These are phyloP conservation scores for Leptinotarsa texana DNA, from an alignment of 1,140 invertebrate species.

Conservation along the genomic window DNA sequence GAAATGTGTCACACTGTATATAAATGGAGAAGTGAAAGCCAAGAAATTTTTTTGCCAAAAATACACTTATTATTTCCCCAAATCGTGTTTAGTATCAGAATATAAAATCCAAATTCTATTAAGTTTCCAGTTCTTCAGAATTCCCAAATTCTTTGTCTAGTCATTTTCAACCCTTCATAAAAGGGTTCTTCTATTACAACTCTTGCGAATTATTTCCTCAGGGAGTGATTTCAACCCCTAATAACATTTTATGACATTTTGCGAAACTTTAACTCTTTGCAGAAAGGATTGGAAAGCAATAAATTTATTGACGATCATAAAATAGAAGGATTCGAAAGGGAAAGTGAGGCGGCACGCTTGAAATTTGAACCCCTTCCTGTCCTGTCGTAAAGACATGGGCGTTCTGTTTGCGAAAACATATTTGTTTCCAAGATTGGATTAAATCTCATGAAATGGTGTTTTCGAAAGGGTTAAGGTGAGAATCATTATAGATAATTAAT, in stretches of 20 bases:
- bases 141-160: no score
- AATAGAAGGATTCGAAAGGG: neutral
- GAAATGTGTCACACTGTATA: no score
- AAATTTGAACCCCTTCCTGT: neutral
- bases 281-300: neutral
- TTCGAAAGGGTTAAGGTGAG: neutral
- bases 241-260: conserved; percentile 3
- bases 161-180: no score
- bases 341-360: conserved; percentile 4
- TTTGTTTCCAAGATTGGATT: neutral
- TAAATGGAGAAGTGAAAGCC: no score
- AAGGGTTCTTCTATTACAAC: no score
- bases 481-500: neutral
- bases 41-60: no score
- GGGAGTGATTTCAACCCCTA: neutral
- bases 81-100: no score
- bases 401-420: neutral
- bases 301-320: neutral
- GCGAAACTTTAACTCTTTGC: conserved; percentile 8
- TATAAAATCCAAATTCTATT: no score
- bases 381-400: neutral
- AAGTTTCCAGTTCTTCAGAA: no score
- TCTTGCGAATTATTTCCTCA: neutral
- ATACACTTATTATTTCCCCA: no score
- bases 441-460: neutral